phyloP scores from a whole-genome alignment of 2,888 invertebrate species.

The Drosophila aldrichi region DNA sequence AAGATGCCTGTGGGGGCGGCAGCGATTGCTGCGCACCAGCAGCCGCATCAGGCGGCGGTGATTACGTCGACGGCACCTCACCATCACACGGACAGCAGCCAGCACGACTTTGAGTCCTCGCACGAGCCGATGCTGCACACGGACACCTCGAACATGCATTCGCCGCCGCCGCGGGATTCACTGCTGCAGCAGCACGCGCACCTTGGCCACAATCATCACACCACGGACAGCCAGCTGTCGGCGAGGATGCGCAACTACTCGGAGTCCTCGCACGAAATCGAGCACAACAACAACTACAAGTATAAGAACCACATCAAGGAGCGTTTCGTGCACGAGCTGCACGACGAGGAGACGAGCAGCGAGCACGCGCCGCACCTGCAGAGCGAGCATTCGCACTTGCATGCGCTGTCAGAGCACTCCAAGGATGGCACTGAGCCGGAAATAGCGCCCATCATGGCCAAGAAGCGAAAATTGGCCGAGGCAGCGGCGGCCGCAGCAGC shows the following conservation, averaged over 20 bases:
- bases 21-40: constrained; percentile 71
- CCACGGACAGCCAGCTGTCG: constrained; percentile 79
- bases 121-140: constrained; percentile 82
- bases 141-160: constrained; percentile 84
- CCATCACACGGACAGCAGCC: constrained; percentile 84
- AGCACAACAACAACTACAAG: constrained; percentile 90
- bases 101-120: constrained; percentile 84
- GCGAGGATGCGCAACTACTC: constrained; percentile 84
- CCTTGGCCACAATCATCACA: constrained; percentile 71
- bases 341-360: constrained; percentile 84
- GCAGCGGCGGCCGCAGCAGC: constrained; percentile 58
- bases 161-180: constrained; percentile 81
- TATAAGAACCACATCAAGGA: constrained; percentile 98
- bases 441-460: constrained; percentile 83
- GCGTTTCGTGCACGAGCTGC: constrained; percentile 89
- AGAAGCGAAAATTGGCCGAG: constrained; percentile 83
- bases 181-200: constrained; percentile 68
- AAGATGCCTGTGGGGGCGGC: constrained; percentile 43
- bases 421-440: constrained; percentile 84
- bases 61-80: constrained; percentile 85
- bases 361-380: constrained; percentile 84
- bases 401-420: constrained; percentile 83
- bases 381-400: constrained; percentile 83
- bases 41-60: constrained; percentile 85
- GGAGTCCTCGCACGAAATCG: constrained; percentile 85